Conservation (phyloP, 2,113 vertebrate species). For the Mobula hypostoma region DNA sequence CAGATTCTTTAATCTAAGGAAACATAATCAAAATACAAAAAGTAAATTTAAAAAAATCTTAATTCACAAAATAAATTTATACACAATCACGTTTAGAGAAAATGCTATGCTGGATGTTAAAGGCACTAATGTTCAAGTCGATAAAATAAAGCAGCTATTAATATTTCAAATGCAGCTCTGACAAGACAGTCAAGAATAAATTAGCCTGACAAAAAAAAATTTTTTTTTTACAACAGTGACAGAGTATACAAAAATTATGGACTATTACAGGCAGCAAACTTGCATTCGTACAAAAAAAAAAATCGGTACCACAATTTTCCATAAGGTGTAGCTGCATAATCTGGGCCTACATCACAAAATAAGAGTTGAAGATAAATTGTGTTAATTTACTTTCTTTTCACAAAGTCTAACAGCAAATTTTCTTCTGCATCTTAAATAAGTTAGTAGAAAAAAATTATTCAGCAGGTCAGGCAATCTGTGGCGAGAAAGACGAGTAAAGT, state of each 20-base stretch:
- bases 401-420: too few relatives aligned
- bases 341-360: too few relatives aligned
- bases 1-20: constrained; percentile 80
- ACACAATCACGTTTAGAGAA: background rate
- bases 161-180: background rate
- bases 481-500: too few relatives aligned
- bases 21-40: constrained; percentile 41
- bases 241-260: background rate
- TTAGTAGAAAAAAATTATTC: too few relatives aligned
- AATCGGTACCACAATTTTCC: too few relatives aligned
- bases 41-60: background rate
- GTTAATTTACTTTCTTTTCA: too few relatives aligned
- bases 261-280: background rate
- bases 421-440: too few relatives aligned
- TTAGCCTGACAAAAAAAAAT: background rate
- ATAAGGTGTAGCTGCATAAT: too few relatives aligned
- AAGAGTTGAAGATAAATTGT: too few relatives aligned
- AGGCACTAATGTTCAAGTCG: background rate
- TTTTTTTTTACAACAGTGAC: background rate
- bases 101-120: background rate
- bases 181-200: background rate
- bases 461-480: background rate
- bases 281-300: too few relatives aligned
- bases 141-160: background rate
- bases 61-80: background rate